phyloP scores from a whole-genome alignment of 2,113 vertebrate species.

The Phylloscopus trochilus region DNA sequence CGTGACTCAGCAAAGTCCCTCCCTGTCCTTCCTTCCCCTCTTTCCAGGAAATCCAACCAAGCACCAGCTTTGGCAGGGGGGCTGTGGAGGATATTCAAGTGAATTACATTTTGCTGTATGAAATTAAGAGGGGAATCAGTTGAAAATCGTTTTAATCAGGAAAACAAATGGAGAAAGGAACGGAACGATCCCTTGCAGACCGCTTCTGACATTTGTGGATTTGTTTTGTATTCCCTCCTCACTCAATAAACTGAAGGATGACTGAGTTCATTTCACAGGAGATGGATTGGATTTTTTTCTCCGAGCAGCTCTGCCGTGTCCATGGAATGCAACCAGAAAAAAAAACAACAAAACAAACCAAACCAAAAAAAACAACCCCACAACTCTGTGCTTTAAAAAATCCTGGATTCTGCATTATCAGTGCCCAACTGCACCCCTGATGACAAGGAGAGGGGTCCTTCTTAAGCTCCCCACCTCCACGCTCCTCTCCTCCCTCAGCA shows the following conservation, averaged over 20 bases:
- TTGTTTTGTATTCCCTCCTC: constrained; percentile 44
- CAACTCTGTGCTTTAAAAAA: not conserved
- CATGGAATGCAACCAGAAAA: not conserved
- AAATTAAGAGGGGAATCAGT: constrained; percentile 13
- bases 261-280: constrained; percentile 53
- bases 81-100: not conserved
- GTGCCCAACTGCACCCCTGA: not conserved
- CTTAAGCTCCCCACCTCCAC: not conserved
- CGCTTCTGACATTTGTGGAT: constrained; percentile 38
- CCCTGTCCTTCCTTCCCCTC: not conserved
- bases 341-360: not conserved
- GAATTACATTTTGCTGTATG: not conserved
- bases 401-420: not conserved
- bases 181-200: not conserved
- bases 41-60: not conserved
- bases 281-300: constrained; percentile 53
- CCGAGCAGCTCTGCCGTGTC: not conserved
- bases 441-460: not conserved
- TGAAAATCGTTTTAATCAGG: constrained; percentile 41
- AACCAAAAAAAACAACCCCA: not conserved
- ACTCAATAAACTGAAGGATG: constrained; percentile 41
- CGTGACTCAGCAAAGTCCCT: not conserved
- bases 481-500: not conserved
- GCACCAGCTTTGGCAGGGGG: not conserved
- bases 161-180: constrained; percentile 34